Base-by-base conservation (phyloP, 1,140 invertebrate species). In the Drosophila lacertosa region DNA sequence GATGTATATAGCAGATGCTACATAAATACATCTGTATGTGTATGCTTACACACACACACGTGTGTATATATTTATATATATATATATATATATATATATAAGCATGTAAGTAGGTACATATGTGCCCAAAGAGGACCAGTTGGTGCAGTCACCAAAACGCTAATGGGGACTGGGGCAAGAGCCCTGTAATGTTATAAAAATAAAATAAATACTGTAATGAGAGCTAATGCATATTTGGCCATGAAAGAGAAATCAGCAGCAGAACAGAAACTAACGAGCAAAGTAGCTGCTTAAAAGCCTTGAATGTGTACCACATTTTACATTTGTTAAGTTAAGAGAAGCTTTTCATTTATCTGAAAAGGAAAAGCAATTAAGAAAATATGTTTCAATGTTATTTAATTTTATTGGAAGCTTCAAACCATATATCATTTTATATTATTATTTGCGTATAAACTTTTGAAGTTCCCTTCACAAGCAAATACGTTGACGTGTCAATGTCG, bases 151-250 rank as follows among this genome's bases (percentile, higher is more conserved):
- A 13, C n/a, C n/a, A 13, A 32, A 10, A 32, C 47, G 65, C 32
- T 62, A 62, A 63, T 63, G 65, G 32, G n/a, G 24, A 35, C 24
- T 20, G 9, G 16, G 6, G 3, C 45, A 22, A 22, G 26, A 24
- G 15, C 22, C 55, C 24, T 29, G 16, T 40, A 48, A 57, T 55
- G 35, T 64, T 55, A 69, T 47, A 64, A 42, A 48, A 40, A 48
- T 32, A 58, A 40, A 57, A 24, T 48, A 48, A 59, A 66, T 67
- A 44, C 39, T 24, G 39, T 69, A 69, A 63, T 70, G 51, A 55
- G 51, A 35, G 44, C 50, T 64, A 64, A 64, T 64, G 67, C 67
- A 48, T 40, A 40, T 47, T 50, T 29, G 44, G 55, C 4, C 24
- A 20, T 16, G 10, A 10, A 1, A 26, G 37, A 42, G 22, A 5